Conservation (phyloP, 2,888 invertebrate genomes). For the Pandemis heparana region DNA sequence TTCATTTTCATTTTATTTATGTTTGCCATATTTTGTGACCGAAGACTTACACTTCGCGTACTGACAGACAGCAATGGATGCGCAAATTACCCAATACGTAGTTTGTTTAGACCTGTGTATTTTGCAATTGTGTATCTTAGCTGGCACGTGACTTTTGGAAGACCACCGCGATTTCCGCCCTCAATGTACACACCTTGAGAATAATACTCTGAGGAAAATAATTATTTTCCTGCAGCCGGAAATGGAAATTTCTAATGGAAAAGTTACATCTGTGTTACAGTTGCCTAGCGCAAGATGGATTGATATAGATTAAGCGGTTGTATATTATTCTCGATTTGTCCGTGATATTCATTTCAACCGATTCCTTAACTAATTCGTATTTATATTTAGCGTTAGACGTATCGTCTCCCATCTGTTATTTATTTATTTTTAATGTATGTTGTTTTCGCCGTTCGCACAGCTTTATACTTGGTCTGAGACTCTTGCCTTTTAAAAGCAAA, state of each 20-base stretch:
- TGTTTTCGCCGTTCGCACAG: no score
- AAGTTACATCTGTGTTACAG: neutral
- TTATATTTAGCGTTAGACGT: no score
- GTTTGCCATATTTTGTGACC: no score
- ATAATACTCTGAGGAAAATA: neutral
- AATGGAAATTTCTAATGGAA: constrained; percentile 11
- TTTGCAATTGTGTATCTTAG: neutral
- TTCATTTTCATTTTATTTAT: no score
- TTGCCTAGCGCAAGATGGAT: neutral
- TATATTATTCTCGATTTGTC: neutral
- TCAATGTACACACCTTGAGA: constrained; percentile 8
- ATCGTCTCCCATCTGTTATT: no score
- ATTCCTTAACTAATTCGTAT: no score
- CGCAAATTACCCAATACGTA: neutral
- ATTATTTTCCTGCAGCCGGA: constrained; percentile 19
- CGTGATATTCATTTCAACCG: no score
- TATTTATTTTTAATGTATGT: no score
- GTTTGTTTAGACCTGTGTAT: neutral
- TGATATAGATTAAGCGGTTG: neutral
- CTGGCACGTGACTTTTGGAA: constrained; percentile 22
- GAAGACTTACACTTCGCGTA: no score
- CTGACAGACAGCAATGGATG: no score
- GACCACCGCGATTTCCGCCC: constrained; percentile 13
- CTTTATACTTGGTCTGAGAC: no score
- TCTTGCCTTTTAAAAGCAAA: neutral